Conservation (phyloP, 2,797 vertebrate genomes). For the Hybognathus amarus region DNA sequence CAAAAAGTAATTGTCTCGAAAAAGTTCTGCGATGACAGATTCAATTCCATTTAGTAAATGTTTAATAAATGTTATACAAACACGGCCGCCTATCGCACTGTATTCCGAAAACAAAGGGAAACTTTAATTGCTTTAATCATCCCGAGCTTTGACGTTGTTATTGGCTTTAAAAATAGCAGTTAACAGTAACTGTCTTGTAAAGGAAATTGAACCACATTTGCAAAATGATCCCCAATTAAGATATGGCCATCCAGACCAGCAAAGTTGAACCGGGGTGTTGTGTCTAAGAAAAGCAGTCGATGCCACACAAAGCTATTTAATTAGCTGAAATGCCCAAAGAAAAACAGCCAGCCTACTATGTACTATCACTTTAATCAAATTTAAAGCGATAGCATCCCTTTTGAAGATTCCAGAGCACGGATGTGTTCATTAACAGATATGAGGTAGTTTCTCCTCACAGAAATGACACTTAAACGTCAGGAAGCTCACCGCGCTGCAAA, state of each 20-base stretch:
- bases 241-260: slow-evolving; percentile 78
- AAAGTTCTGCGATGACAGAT: slow-evolving; percentile 95
- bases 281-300: slow-evolving; percentile 80
- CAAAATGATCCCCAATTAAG: slow-evolving; percentile 85
- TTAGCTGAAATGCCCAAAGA: slow-evolving; percentile 82
- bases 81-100: slow-evolving; percentile 84
- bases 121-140: slow-evolving; percentile 99
- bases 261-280: slow-evolving; percentile 73
- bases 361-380: slow-evolving; percentile 83
- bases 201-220: slow-evolving; percentile 88
- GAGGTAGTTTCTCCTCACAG: slow-evolving; percentile 74
- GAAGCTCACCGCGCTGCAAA: slow-evolving; percentile 78
- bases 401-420: slow-evolving; percentile 78
- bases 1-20: slow-evolving; percentile 90
- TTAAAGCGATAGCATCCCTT: slow-evolving; percentile 79
- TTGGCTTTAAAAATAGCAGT: slow-evolving; percentile 92
- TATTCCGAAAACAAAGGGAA: slow-evolving; percentile 94
- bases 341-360: slow-evolving; percentile 81
- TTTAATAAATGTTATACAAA: slow-evolving; percentile 97
- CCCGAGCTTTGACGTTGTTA: slow-evolving; percentile 90
- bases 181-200: slow-evolving; percentile 89
- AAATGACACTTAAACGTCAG: slow-evolving; percentile 80
- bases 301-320: slow-evolving; percentile 83
- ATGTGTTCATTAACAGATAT: slow-evolving; percentile 85
- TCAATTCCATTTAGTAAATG: slow-evolving; percentile 94